Evolutionary conservation across 2,888 invertebrate species (phyloP), one percentile per base, ranked within the genome.

Genomic region (Criorhina ranunculi): DNA sequence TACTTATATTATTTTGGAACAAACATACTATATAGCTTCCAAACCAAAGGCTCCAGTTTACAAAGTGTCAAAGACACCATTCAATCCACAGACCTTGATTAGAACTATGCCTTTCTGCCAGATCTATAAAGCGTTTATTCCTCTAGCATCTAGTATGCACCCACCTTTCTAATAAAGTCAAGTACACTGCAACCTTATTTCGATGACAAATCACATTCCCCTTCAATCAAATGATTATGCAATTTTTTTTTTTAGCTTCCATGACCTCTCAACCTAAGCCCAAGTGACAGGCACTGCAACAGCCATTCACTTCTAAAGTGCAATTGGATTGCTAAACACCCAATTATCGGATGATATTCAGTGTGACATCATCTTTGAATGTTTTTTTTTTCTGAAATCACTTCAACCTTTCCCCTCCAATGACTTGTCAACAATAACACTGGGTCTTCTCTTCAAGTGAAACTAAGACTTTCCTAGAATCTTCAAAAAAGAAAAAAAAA

Each of bases 301-400:
- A 51, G 62, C 59, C 83, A 73, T 79, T 83, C 83, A 83, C 83
- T 73, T 83, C 49, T 67, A 49, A 79, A 79, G 66, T 83, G 67
- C 79, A 83, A 60, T 67, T 24, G 62, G 42, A 67, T 83, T 79
- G 62, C 79, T 17, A 55, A 78, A 73, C 67, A 62, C 53, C 72
- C 51, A 76, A 81, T 42, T 49, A n/a, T 37, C 33, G 42, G 40
- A 66, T 78, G 78, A 51, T 64, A 78, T 59, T 82, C 51, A 19
- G 17, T 35, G 51, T 78, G 82, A 83, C 59, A 78, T 73, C 82
- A 79, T 76, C 46, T 64, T 57, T 35, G 46, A 59, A 49, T 67
- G 57, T 19, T 31, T n/a, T n/a, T n/a, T n/a, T n/a, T n/a, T n/a
- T n/a, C n/a, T 57, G 12, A 67, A 66, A 46, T n/a, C 29, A 37